Evolutionary conservation across 2,797 vertebrate genomes (phyloP), one percentile per base, ranked within the genome.

Genomic region (Lepilemur ruficaudatus): DNA sequence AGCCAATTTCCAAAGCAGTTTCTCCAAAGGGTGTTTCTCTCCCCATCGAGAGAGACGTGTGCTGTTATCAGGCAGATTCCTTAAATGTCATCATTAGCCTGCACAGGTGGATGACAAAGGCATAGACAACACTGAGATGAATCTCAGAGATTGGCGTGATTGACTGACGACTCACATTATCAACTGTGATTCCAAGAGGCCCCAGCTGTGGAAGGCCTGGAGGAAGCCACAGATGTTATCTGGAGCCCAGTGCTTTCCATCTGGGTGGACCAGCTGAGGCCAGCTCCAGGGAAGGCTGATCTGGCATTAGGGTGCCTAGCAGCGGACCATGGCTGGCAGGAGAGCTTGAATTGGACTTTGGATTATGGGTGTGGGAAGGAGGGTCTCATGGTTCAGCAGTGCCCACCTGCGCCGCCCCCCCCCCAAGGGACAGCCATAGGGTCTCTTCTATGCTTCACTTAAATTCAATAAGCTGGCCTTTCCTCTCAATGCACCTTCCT

Each of bases 241-340:
- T n/a, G 67, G 50, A 86, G 46, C 43, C 55, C 79, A 14, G 63
- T n/a, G 41, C 73, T 48, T 50, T 59, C 25, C 23, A 2, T 38
- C 32, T 15, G 67, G 57, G 17, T 7, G 11, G 50, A 38, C 59
- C 61, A 48, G n/a, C 30, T 28, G 25, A 61, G n/a, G 79, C 55
- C 43, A 7, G 38, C 57, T 38, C 28, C 13, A 14, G 65, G 38
- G 35, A 94, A 41, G 38, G 32, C 67, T 52, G 30, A 22, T 7
- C 46, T 1, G 23, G 50, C 69, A 3, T 20, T 50, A 5, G 11
- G 20, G 2, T 30, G 30, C 38, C 59, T 32, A 5, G 23, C 17
- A 43, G 52, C 32, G 57, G n/a, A 32, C 20, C 15, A 6, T 1
- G 5, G 8, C 63, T 0, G 4, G 12, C 30, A 15, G 15, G 23